Evolutionary conservation across 2,113 vertebrate genomes (phyloP).

Genomic region (Rattus rattus): DNA sequence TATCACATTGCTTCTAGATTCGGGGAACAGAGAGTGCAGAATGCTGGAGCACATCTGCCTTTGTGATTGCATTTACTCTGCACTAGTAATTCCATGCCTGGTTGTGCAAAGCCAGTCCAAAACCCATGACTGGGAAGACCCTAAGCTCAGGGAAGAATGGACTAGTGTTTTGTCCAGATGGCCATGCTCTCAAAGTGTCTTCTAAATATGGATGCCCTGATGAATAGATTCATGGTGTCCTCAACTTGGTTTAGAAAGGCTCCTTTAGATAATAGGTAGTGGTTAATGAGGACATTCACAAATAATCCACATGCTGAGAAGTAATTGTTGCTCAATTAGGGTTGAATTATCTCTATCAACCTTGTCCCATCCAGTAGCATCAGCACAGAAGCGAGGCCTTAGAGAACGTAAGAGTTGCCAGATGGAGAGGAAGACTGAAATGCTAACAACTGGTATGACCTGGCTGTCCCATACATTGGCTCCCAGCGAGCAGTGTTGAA

Average conservation of each 20-base stretch:
- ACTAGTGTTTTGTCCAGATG: not conserved
- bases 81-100: not conserved
- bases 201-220: not conserved
- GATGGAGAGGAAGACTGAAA: not conserved
- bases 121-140: not conserved
- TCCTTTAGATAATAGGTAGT: not conserved
- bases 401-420: not conserved
- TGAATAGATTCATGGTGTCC: no score
- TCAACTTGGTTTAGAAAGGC: not conserved
- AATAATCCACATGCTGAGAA: not conserved
- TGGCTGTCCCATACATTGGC: not conserved
- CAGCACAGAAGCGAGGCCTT: not conserved
- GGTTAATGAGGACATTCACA: not conserved
- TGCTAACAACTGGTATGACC: not conserved
- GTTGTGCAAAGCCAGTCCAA: not conserved
- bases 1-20: not conserved
- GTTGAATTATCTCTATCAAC: not conserved
- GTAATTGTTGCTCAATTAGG: no score
- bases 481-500: not conserved
- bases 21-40: not conserved
- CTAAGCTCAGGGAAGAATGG: not conserved
- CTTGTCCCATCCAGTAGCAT: no score
- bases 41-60: not conserved
- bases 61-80: not conserved
- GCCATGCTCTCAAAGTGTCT: not conserved